These are phyloP conservation scores for Hippasteria phrygiana DNA, from an alignment of 53 echinoderm and acorn worm genomes.

Conservation along the genomic window DNA sequence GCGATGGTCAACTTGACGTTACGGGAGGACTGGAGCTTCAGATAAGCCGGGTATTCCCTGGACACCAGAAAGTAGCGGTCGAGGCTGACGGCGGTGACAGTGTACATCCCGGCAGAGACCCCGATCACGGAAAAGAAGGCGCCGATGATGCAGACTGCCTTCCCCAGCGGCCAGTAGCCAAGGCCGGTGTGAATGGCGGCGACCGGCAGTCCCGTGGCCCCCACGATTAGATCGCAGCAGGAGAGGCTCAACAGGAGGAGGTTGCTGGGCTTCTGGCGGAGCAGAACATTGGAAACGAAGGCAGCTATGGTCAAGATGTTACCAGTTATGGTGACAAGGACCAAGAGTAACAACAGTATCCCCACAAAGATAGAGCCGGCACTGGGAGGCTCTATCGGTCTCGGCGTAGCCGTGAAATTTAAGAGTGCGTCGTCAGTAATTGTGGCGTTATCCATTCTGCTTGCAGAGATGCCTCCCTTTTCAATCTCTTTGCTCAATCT, in stretches of 20 bases:
- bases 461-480: no score
- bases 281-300: slow-evolving; percentile 36
- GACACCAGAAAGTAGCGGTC: slow-evolving; percentile 61
- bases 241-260: slow-evolving; percentile 66
- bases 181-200: slow-evolving; percentile 60
- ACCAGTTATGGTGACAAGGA: slow-evolving; percentile 30
- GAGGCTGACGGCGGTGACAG: slow-evolving; percentile 43
- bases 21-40: slow-evolving; percentile 47
- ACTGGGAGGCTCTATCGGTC: background rate
- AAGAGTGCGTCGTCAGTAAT: background rate
- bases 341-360: slow-evolving; percentile 14
- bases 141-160: slow-evolving; percentile 14
- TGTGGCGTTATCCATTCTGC: slow-evolving; percentile 26
- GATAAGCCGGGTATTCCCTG: slow-evolving; percentile 62
- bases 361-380: slow-evolving; percentile 10
- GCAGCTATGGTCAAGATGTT: slow-evolving; percentile 56
- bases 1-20: slow-evolving; percentile 54
- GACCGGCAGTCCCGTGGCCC: slow-evolving; percentile 50
- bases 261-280: slow-evolving; percentile 65
- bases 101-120: slow-evolving; percentile 53
- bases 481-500: background rate
- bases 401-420: background rate
- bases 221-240: slow-evolving; percentile 55
- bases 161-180: slow-evolving; percentile 55
- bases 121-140: slow-evolving; percentile 46